Conservation (phyloP, 2,113 vertebrate genomes). For the Arenaria interpres region DNA sequence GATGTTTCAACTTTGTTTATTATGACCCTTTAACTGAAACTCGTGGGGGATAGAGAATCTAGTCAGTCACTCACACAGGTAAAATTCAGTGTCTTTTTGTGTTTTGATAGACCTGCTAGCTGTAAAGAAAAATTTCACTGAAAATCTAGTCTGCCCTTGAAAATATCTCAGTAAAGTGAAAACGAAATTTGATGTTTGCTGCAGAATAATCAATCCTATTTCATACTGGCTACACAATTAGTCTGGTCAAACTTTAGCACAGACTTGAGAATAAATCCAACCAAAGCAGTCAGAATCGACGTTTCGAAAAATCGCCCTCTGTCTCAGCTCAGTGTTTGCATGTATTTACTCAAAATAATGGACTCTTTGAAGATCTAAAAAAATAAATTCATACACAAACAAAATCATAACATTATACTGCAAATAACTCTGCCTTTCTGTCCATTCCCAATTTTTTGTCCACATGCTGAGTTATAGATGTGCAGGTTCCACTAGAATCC, state of each 20-base stretch:
- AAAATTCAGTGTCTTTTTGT: background rate
- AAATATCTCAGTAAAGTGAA: background rate
- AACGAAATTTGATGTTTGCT: background rate
- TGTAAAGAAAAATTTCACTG: background rate
- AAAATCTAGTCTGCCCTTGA: background rate
- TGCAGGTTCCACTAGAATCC: background rate
- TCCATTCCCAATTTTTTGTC: background rate
- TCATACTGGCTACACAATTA: background rate
- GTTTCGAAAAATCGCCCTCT: background rate
- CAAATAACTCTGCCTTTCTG: background rate
- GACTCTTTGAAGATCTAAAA: background rate
- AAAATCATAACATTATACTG: background rate
- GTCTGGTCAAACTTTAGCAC: background rate
- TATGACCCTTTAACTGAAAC: background rate
- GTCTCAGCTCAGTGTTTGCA: background rate
- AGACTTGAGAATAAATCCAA: background rate
- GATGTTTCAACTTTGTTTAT: background rate
- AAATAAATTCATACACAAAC: background rate
- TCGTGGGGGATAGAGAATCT: background rate
- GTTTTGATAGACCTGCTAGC: background rate
- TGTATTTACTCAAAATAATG: background rate
- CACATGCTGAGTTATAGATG: background rate
- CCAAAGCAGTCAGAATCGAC: background rate
- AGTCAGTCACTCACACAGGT: background rate
- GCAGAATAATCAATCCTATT: background rate